Conservation (phyloP, 2,113 vertebrate genomes). For the Aegypius monachus region DNA sequence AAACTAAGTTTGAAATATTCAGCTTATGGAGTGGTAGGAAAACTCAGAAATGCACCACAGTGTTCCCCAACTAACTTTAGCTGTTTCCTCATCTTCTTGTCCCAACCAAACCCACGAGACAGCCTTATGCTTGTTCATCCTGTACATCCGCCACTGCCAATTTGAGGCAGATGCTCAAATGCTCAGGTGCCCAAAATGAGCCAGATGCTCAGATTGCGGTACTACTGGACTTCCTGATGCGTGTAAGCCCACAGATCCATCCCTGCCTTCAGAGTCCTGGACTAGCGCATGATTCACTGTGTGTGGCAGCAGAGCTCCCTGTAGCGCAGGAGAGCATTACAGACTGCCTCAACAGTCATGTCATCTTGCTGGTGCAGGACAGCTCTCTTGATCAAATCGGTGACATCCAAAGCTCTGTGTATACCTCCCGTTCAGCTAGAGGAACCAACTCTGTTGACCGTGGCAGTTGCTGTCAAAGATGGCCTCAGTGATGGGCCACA, state of each 20-base stretch:
- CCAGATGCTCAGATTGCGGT: slow-evolving; percentile 41
- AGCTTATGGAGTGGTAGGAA: not conserved
- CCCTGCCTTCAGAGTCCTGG: slow-evolving; percentile 37
- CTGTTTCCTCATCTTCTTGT: not conserved
- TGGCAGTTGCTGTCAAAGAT: not conserved
- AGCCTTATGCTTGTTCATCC: not conserved
- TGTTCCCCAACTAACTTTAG: not conserved
- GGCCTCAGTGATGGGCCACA: not conserved
- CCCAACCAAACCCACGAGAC: not conserved
- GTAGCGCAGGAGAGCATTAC: not conserved
- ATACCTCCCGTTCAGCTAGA: not conserved
- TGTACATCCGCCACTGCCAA: slow-evolving; percentile 2
- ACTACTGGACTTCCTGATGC: slow-evolving; percentile 40
- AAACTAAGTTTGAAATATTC: not conserved
- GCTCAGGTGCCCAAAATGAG: slow-evolving; percentile 19
- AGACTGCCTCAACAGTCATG: not conserved
- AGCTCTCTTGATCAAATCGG: not conserved
- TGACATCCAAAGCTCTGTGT: not conserved
- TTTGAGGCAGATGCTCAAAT: slow-evolving; percentile 43
- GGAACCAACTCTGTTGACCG: not conserved
- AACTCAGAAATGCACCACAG: not conserved
- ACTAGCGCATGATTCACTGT: not conserved
- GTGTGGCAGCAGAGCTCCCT: not conserved
- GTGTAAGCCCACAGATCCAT: slow-evolving; percentile 58
- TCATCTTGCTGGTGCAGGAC: not conserved